Evolutionary conservation across 2,113 vertebrate genomes (phyloP).

Genomic region (Leucopsar rothschildi): DNA sequence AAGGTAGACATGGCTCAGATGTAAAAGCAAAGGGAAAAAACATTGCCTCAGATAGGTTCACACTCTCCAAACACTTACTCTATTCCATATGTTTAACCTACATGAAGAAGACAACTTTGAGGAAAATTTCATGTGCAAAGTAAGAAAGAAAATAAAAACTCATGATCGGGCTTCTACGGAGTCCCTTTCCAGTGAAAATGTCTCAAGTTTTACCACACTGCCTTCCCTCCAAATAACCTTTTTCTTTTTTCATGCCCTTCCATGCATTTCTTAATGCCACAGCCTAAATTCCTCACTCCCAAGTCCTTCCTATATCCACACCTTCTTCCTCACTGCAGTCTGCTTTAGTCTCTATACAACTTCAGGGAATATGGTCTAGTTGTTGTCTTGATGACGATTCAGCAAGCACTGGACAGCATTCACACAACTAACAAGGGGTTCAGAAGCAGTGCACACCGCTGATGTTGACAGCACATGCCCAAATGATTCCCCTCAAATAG

Average conservation of each 20-base stretch:
- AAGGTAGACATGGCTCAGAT: not conserved
- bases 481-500: not conserved
- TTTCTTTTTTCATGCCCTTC: not conserved
- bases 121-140: not conserved
- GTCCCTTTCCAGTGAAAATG: not conserved
- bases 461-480: fast-evolving
- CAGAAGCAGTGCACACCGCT: not conserved
- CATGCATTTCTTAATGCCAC: not conserved
- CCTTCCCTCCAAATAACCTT: not conserved
- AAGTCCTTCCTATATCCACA: not conserved
- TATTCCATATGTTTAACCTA: not conserved
- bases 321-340: not conserved
- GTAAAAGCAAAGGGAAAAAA: not conserved
- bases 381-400: not conserved
- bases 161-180: not conserved
- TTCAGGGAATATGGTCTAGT: not conserved
- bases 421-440: not conserved
- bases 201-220: not conserved
- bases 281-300: not conserved
- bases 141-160: not conserved
- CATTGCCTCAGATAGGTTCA: not conserved
- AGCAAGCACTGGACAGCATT: not conserved
- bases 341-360: not conserved
- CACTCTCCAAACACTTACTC: not conserved
- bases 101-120: not conserved